Percentiles rank a stretch among this genome's conserved stretches.
Evolutionary conservation across 1,140 invertebrate species (phyloP).

Genomic region (Ditylenchus dipsaci): DNA sequence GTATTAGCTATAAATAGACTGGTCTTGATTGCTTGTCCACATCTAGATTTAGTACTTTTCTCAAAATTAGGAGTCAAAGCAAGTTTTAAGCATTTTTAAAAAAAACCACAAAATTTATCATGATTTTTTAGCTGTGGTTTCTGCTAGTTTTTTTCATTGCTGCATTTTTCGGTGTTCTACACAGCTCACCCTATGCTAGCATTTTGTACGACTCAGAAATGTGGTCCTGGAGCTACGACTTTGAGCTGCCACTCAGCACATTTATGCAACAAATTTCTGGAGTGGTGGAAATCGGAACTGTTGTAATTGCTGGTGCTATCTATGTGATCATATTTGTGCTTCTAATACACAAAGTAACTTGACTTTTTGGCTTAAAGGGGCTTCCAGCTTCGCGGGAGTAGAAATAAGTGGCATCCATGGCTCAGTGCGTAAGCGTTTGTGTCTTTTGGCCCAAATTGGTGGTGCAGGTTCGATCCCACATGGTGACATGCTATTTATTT

Average conservation of each 20-base stretch:
- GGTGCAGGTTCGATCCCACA: too few species aligned
- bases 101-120: background rate
- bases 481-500: too few species aligned
- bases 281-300: background rate
- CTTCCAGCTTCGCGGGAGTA: too few species aligned
- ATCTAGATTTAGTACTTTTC: background rate
- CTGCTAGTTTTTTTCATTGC: background rate
- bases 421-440: too few species aligned
- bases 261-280: background rate
- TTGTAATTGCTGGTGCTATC: background rate
- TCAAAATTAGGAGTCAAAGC: background rate
- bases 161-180: background rate
- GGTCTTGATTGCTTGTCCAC: background rate
- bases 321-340: background rate
- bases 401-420: too few species aligned
- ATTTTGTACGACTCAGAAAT: background rate
- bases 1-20: background rate
- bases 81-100: background rate
- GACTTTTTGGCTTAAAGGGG: background rate
- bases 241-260: background rate
- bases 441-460: too few species aligned
- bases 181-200: background rate
- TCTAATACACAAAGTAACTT: background rate
- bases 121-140: background rate
- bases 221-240: slow-evolving; percentile 1